Evolutionary conservation across 1,140 invertebrate genomes (phyloP).

Genomic region (Armadillidium nasatum): DNA sequence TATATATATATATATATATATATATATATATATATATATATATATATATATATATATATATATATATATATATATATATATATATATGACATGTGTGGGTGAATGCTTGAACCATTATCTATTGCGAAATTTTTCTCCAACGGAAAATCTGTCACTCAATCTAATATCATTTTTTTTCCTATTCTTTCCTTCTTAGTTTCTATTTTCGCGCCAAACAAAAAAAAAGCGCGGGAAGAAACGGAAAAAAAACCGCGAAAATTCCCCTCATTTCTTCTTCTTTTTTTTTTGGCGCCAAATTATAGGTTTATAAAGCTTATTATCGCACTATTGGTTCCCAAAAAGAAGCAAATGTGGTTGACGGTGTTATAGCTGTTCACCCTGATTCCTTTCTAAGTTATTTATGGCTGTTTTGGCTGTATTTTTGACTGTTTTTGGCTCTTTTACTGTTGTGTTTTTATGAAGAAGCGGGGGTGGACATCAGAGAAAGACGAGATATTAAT

Average conservation of each 20-base stretch:
- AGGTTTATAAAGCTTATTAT: conserved; percentile 2
- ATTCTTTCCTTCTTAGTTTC: no score
- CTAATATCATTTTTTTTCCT: neutral
- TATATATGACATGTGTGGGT: neutral
- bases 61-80: conserved; percentile 15
- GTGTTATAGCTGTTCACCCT: neutral
- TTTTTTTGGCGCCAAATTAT: conserved; percentile 10
- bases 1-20: conserved; percentile 15
- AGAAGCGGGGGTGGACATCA: neutral
- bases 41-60: conserved; percentile 15
- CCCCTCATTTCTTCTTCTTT: neutral
- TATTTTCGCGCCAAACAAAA: neutral
- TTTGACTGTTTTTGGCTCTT: no score
- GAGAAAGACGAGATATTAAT: neutral
- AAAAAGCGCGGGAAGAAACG: no score
- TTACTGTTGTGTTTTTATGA: neutral
- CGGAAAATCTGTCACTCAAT: neutral
- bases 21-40: conserved; percentile 15
- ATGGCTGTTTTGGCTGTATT: neutral
- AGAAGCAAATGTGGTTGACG: neutral
- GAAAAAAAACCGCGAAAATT: neutral
- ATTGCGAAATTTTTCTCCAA: neutral
- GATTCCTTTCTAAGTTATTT: neutral
- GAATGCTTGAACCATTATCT: neutral
- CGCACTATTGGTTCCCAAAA: neutral